phyloP scores from a whole-genome alignment of 2,797 vertebrate species.

The Gadopsis bispinosus region DNA sequence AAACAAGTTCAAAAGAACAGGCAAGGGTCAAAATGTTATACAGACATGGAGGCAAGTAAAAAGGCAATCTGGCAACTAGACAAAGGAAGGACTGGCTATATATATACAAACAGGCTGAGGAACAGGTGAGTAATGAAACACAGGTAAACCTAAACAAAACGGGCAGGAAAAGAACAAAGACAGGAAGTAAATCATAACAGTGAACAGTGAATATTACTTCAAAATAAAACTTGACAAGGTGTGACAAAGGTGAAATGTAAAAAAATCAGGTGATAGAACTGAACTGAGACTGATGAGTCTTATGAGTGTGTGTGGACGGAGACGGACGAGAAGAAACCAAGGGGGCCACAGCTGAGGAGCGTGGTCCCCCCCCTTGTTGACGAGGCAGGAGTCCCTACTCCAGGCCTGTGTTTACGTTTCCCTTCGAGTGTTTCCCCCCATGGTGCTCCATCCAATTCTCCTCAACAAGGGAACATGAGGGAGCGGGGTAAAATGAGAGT shows the following conservation, averaged over 20 bases:
- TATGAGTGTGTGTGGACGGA: slow-evolving; percentile 11
- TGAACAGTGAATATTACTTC: too few species aligned
- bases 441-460: slow-evolving; percentile 77
- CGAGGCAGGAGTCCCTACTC: slow-evolving; percentile 60
- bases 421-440: slow-evolving; percentile 80
- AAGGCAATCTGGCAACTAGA: too few species aligned
- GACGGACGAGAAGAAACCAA: slow-evolving; percentile 35
- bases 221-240: too few species aligned
- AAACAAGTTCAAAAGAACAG: too few species aligned
- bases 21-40: too few species aligned
- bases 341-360: slow-evolving; percentile 58
- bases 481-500: slow-evolving; percentile 63
- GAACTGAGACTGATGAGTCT: not conserved
- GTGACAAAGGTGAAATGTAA: not conserved
- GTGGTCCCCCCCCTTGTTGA: slow-evolving; percentile 42
- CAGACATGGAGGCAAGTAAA: too few species aligned
- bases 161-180: too few species aligned
- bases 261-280: slow-evolving; percentile 16
- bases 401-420: slow-evolving; percentile 79
- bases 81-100: too few species aligned
- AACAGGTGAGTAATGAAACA: too few species aligned
- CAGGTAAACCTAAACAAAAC: too few species aligned
- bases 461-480: slow-evolving; percentile 71
- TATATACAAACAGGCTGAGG: too few species aligned
- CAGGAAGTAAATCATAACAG: too few species aligned